phyloP scores from a whole-genome alignment of 2,113 vertebrate species.

The Jaculus jaculus region DNA sequence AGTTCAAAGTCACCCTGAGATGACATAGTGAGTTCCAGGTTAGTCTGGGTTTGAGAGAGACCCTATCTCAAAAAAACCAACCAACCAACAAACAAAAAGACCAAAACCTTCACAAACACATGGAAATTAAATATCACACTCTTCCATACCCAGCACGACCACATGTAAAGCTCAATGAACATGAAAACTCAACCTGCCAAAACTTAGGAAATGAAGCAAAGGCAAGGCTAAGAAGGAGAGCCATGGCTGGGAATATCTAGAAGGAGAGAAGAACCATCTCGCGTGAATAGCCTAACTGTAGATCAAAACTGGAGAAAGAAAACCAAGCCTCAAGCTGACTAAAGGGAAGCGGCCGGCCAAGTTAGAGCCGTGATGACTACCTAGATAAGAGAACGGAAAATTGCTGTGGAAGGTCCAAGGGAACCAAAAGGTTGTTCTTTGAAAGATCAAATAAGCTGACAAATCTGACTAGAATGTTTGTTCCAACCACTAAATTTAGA shows the following conservation, averaged over 20 bases:
- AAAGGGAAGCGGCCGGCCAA: background rate
- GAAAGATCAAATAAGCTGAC: background rate
- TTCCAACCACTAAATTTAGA: background rate
- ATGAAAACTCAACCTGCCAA: background rate
- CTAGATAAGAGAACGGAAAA: background rate
- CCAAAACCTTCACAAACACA: background rate
- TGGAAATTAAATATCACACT: background rate
- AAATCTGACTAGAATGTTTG: background rate
- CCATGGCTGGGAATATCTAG: too few species aligned
- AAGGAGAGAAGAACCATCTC: background rate
- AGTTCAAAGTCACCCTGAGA: too few species aligned
- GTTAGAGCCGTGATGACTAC: background rate
- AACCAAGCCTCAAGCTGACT: background rate
- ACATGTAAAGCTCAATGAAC: background rate
- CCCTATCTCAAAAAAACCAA: too few species aligned
- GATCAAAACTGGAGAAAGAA: background rate
- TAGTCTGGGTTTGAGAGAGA: too few species aligned
- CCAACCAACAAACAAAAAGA: too few species aligned
- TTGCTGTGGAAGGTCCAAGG: accelerated
- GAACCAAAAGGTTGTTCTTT: background rate
- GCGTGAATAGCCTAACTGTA: accelerated
- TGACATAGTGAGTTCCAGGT: too few species aligned
- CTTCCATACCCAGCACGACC: too few species aligned
- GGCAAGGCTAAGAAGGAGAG: background rate
- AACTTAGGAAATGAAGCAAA: background rate